phyloP scores from a whole-genome alignment of 1,140 invertebrate species.

The Limonius californicus region DNA sequence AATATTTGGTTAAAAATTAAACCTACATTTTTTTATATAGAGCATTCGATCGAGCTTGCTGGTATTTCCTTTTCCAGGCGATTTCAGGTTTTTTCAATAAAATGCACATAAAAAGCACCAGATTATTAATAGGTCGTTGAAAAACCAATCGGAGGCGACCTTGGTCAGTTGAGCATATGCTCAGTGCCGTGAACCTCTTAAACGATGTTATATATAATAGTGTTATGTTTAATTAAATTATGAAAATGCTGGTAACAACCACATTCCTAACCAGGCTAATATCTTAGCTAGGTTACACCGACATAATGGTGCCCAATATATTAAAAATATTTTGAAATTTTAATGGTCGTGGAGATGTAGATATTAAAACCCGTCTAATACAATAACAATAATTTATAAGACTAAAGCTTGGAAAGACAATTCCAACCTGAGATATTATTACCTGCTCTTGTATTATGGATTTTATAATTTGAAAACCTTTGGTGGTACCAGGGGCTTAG shows the following conservation, averaged over 20 bases:
- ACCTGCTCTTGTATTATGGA: background rate
- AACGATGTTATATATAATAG: constrained; percentile 1
- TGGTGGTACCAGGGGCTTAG: no score
- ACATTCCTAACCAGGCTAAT: constrained; percentile 3
- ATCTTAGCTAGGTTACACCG: constrained; percentile 4
- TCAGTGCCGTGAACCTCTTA: background rate
- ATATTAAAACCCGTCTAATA: constrained; percentile 14
- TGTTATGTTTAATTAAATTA: constrained; percentile 12
- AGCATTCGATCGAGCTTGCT: no score
- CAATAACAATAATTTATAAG: constrained; percentile 1
- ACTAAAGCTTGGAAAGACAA: background rate
- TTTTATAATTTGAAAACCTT: no score
- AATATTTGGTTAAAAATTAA: no score
- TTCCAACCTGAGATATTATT: background rate
- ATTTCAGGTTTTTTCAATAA: no score
- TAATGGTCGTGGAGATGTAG: constrained; percentile 8
- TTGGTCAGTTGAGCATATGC: background rate
- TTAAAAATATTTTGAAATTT: constrained; percentile 12
- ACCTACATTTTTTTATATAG: no score
- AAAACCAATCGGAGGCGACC: background rate
- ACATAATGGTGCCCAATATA: constrained; percentile 12
- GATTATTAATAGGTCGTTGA: background rate
- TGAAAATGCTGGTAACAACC: constrained; percentile 10
- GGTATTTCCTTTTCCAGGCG: no score
- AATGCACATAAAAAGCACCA: no score